Evolutionary conservation across 2,797 vertebrate genomes (phyloP).

Genomic region (Ctenosaura bakeri): DNA sequence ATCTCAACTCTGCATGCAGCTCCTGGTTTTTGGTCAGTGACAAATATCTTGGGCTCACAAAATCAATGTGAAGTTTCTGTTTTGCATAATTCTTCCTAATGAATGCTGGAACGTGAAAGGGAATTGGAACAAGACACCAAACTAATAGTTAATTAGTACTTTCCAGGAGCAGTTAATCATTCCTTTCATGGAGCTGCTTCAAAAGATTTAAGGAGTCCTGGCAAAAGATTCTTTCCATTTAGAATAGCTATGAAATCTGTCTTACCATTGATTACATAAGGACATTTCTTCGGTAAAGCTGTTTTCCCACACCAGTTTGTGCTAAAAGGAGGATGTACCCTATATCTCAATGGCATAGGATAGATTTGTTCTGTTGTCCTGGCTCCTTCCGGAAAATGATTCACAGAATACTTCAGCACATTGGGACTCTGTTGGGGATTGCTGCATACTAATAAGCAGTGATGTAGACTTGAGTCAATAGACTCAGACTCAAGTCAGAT

Average conservation of each 20-base stretch:
- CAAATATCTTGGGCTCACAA: constrained; percentile 31
- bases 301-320: neutral
- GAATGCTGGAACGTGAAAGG: constrained; percentile 47
- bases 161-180: constrained; percentile 47
- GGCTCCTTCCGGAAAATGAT: neutral
- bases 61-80: constrained; percentile 48
- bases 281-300: constrained; percentile 10
- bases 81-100: constrained; percentile 52
- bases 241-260: neutral
- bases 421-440: neutral
- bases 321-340: neutral
- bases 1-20: neutral
- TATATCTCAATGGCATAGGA: neutral
- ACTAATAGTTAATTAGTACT: constrained; percentile 56
- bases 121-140: constrained; percentile 53
- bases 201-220: constrained; percentile 42
- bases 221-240: constrained; percentile 20
- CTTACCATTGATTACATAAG: constrained; percentile 31
- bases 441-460: too few species aligned
- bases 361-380: neutral
- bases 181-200: constrained; percentile 17
- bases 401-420: too few species aligned
- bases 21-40: constrained; percentile 12
- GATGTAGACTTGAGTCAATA: too few species aligned
- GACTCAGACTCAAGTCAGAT: too few species aligned